A percentile compares a stretch with the other conserved stretches of the same genome.
phyloP scores from a whole-genome alignment of 2,113 vertebrate genomes.

The Camarhynchus parvulus region DNA sequence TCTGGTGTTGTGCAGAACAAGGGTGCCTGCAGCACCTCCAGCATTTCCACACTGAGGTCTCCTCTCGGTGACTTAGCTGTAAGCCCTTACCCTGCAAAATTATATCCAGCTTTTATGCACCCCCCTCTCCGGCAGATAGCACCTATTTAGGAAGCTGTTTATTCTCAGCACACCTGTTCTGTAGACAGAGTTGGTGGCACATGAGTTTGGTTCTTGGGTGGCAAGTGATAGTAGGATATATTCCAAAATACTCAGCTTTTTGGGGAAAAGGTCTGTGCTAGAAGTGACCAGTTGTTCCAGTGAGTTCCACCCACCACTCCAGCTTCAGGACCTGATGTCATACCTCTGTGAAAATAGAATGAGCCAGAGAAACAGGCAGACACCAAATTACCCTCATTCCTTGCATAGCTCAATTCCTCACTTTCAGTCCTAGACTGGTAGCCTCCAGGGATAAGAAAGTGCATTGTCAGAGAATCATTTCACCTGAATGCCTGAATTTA shows the following conservation, averaged over 20 bases:
- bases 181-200: background rate
- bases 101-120: background rate
- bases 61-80: background rate
- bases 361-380: background rate
- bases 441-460: background rate
- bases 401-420: background rate
- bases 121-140: background rate
- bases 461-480: background rate
- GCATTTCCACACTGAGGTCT: background rate
- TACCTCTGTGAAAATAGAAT: background rate
- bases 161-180: background rate
- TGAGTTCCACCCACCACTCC: accelerated
- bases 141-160: background rate
- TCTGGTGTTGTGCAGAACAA: accelerated
- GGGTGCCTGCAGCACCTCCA: background rate
- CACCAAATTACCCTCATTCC: background rate
- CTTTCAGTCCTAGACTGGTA: background rate
- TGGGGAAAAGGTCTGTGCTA: background rate
- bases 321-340: background rate
- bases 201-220: background rate
- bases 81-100: background rate
- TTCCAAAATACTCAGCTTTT: background rate
- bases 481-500: background rate
- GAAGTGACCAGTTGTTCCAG: background rate
- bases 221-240: background rate